These are phyloP conservation scores for Carlito syrichta DNA, from an alignment of 2,113 vertebrate species.

Conservation along the genomic window DNA sequence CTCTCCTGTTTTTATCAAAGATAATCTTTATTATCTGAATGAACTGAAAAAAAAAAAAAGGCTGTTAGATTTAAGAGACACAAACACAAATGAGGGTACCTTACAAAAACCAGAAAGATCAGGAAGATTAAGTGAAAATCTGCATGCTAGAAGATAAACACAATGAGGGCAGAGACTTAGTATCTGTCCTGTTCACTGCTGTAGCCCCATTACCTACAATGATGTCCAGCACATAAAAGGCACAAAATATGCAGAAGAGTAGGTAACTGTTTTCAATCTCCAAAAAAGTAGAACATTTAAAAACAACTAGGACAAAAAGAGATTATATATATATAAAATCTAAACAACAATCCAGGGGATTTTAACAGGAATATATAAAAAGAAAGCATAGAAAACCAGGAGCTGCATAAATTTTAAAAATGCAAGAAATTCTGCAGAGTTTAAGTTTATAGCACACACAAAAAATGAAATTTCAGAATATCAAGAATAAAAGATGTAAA, in stretches of 20 bases:
- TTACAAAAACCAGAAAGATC: not conserved
- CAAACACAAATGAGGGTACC: not conserved
- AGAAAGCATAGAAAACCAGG: not conserved
- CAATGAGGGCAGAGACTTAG: not conserved
- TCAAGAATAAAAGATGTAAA: not conserved
- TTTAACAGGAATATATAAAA: not conserved
- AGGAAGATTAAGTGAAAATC: not conserved
- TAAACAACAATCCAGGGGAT: not conserved
- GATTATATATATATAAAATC: not conserved
- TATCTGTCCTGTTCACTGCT: not conserved
- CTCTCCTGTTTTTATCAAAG: not conserved
- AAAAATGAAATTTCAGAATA: not conserved
- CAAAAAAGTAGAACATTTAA: not conserved
- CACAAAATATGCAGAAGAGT: not conserved
- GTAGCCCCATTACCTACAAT: accelerated
- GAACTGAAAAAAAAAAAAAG: not conserved
- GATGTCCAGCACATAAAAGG: not conserved
- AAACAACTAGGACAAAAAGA: not conserved
- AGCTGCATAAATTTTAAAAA: too few species aligned
- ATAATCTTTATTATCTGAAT: not conserved
- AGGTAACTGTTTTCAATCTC: not conserved
- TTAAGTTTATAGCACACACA: not conserved
- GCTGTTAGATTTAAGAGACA: not conserved
- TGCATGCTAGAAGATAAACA: not conserved
- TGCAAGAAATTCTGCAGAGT: not conserved